Percentiles rank a stretch among this genome's conserved stretches.
Evolutionary conservation across 2,113 vertebrate genomes (phyloP).

Genomic region (Equus przewalskii): DNA sequence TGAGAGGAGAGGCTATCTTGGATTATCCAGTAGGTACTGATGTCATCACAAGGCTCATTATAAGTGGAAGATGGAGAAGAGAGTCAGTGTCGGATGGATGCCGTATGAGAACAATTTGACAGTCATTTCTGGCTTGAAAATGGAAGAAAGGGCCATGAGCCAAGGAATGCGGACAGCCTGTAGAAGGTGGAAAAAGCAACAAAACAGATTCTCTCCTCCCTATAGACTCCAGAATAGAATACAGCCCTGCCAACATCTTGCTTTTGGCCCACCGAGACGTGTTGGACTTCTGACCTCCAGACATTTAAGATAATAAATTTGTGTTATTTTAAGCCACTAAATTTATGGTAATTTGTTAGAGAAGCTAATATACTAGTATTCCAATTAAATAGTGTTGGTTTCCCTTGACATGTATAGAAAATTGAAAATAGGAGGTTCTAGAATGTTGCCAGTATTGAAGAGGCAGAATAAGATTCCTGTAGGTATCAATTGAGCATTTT

Average conservation of each 20-base stretch:
- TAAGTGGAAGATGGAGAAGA: not conserved
- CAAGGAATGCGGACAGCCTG: not conserved
- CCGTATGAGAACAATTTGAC: not conserved
- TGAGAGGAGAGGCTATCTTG: not conserved
- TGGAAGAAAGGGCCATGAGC: not conserved
- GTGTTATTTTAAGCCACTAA: not conserved
- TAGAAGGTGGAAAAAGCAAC: not conserved
- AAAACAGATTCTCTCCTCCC: not conserved
- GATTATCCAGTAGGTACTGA: not conserved
- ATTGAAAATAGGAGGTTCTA: not conserved
- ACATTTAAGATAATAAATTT: not conserved
- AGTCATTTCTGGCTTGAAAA: not conserved
- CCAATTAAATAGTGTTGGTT: not conserved
- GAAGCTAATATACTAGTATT: not conserved
- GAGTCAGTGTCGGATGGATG: not conserved
- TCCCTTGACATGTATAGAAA: not conserved
- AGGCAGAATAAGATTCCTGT: not conserved
- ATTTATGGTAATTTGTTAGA: not conserved
- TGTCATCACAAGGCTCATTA: not conserved
- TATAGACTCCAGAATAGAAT: not conserved
- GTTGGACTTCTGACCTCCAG: not conserved
- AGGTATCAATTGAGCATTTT: not conserved
- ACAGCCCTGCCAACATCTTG: not conserved
- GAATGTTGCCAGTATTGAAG: not conserved
- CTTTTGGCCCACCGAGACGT: not conserved